A percentile compares a stretch with the other conserved stretches of the same genome.
phyloP scores from a whole-genome alignment of 2,113 vertebrate genomes.

The Naja naja region DNA sequence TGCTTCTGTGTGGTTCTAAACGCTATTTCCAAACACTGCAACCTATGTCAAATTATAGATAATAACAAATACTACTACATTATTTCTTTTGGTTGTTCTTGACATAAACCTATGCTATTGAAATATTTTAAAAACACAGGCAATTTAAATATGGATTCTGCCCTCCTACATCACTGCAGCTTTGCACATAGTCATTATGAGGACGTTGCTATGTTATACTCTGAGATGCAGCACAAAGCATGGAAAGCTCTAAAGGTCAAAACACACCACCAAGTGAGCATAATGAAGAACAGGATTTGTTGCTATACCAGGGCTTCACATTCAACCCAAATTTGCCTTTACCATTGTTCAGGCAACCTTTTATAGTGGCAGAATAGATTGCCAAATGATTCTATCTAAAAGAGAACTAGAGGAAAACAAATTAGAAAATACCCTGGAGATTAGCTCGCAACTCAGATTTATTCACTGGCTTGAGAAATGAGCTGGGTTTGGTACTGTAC shows the following conservation, averaged over 20 bases:
- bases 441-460: not conserved
- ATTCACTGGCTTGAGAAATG: not conserved
- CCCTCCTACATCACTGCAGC: not conserved
- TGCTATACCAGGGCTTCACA: not conserved
- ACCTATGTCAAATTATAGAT: conserved; percentile 14
- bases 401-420: not conserved
- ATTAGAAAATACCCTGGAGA: not conserved
- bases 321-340: not conserved
- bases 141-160: not conserved
- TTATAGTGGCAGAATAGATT: not conserved
- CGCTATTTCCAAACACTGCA: not conserved
- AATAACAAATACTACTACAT: not conserved
- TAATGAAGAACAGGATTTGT: not conserved
- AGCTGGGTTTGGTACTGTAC: not conserved
- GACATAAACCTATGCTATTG: not conserved
- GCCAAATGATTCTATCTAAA: not conserved
- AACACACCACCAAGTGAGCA: not conserved
- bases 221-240: not conserved
- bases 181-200: not conserved
- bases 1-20: not conserved
- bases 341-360: not conserved
- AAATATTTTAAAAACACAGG: not conserved
- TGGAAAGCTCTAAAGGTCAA: not conserved
- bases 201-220: not conserved
- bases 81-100: not conserved